Conservation (phyloP, 2,797 vertebrate species). For the Ptychobarbus kaznakovi region DNA sequence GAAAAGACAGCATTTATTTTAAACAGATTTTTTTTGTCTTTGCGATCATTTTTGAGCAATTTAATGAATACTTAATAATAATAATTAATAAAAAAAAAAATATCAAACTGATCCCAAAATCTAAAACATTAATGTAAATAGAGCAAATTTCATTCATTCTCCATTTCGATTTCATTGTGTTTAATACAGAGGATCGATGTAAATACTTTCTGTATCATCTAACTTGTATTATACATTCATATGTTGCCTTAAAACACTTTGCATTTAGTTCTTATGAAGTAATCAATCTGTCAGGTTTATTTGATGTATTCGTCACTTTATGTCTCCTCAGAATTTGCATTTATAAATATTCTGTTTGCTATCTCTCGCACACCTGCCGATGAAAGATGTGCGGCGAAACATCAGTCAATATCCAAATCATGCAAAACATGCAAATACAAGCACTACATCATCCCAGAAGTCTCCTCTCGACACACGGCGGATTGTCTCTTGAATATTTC, state of each 20-base stretch:
- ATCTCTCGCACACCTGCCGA: conserved; percentile 25
- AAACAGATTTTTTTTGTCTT: background rate
- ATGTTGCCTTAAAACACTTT: background rate
- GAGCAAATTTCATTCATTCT: background rate
- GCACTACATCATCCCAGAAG: conserved; percentile 38
- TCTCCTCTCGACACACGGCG: conserved; percentile 1
- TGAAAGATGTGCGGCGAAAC: conserved; percentile 26
- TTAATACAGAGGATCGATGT: background rate
- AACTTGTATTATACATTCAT: background rate
- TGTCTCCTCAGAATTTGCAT: conserved; percentile 17
- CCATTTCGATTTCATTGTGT: background rate
- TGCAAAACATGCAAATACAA: conserved; percentile 21
- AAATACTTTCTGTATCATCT: background rate
- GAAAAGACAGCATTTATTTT: background rate
- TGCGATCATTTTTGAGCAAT: background rate
- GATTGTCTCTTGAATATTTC: conserved; percentile 53
- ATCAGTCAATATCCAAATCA: conserved; percentile 20
- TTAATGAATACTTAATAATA: background rate
- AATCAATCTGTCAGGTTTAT: conserved; percentile 17
- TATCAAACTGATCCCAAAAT: background rate
- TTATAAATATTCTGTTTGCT: conserved; percentile 12
- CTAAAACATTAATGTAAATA: background rate
- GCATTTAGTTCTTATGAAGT: conserved; percentile 5
- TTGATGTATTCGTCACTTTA: conserved; percentile 5
- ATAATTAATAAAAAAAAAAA: background rate